Evolutionary conservation across 2,797 vertebrate genomes (phyloP), one percentile per base, ranked within the genome.

Genomic region (Garrulus glandarius): DNA sequence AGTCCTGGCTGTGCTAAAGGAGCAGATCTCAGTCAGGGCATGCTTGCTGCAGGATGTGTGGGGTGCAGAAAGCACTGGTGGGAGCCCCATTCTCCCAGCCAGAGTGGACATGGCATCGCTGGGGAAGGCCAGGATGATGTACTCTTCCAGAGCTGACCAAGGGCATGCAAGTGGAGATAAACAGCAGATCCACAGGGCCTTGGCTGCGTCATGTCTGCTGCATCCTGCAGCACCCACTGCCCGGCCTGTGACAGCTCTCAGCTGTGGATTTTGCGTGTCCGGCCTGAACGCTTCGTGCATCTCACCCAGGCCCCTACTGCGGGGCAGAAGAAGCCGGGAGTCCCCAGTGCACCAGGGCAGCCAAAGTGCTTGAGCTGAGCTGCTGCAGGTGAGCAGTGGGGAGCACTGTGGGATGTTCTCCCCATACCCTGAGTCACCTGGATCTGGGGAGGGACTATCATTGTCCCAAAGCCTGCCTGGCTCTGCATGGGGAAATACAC

Each of bases 401-500:
- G 36, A 80, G 17, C 43, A 47, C 47, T 80, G 64, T 0, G 0
- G 64, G 14, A 32, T 61, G 17, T 21, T 22, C 12, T 39, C 12
- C 81, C 37, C 15, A 20, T 22, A 32, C 5, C 9, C 21, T n/a
- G 41, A 46, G 23, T 67, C 56, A 72, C 37, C 15, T 5, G 1
- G n/a, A 44, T 52, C 30, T 44, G 53, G 16, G 37, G 15, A 78
- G 29, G 63, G 10, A 52, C 46, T 29, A 12, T 30, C 34, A 65
- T 32, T 39, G 32, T 71, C 46, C 53, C 61, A 56, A 44, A 2
- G 1, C 27, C 34, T 1, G 0, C 14, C 53, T 75, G n/a, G 7
- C 4, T 88, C 34, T 68, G 7, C 0, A 0, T 46, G 52, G 24
- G 20, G 26, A 87, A 16, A n/a, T 13, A 3, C 22, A 39, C 3